Percentiles rank a stretch among this genome's conserved stretches.
phyloP scores from a whole-genome alignment of 1,140 invertebrate species.

The Pachypeltis micranthus region DNA sequence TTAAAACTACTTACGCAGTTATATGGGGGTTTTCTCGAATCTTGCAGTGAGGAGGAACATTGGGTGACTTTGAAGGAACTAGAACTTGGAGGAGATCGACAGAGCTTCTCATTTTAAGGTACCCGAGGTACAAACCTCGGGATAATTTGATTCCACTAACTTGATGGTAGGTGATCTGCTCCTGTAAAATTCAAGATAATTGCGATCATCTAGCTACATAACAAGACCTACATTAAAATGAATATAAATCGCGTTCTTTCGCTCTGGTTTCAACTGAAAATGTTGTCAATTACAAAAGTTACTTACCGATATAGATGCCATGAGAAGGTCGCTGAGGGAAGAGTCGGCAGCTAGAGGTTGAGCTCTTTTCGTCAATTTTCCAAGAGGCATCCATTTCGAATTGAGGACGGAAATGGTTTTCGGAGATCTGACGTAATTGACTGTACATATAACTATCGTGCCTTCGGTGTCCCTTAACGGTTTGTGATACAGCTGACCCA shows the following conservation, averaged over 20 bases:
- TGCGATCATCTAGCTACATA: too few relatives aligned
- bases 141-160: constrained; percentile 65
- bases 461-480: constrained; percentile 77
- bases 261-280: too few relatives aligned
- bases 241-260: too few relatives aligned
- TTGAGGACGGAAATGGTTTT: constrained; percentile 76
- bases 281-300: neutral
- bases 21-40: constrained; percentile 90
- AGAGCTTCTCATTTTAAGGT: constrained; percentile 88
- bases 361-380: constrained; percentile 51
- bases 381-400: constrained; percentile 76
- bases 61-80: constrained; percentile 78
- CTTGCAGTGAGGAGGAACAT: constrained; percentile 83
- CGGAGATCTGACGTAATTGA: constrained; percentile 69
- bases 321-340: constrained; percentile 65
- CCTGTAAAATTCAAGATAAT: too few relatives aligned
- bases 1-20: constrained; percentile 59
- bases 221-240: too few relatives aligned
- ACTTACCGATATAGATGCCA: constrained; percentile 60
- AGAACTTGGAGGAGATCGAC: constrained; percentile 89
- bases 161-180: constrained; percentile 87
- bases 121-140: constrained; percentile 84
- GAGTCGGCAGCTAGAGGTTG: constrained; percentile 51
- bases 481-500: constrained; percentile 85
- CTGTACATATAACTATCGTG: constrained; percentile 77